Evolutionary conservation across 2,888 invertebrate genomes (phyloP), one percentile per base, ranked within the genome.

Genomic region (Watsonalla binaria): DNA sequence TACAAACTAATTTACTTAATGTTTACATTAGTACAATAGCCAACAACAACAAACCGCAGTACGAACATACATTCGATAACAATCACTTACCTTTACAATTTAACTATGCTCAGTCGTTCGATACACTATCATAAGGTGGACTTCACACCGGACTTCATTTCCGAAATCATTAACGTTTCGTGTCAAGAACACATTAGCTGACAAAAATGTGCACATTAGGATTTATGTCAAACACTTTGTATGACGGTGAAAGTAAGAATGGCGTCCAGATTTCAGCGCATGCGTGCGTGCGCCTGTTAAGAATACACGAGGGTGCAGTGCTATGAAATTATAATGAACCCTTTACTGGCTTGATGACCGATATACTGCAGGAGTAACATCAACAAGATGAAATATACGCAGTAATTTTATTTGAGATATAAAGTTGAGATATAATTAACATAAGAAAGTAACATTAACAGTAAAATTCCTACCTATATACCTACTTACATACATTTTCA

Each of bases 171-270:
- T 70, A 70, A 74, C 60, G 74, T 86, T 84, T 86, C 90, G 86
- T 89, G 90, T 84, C 88, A 88, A 84, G 83, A 86, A 78, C 83
- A 83, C 90, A 89, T 90, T 87, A 89, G 73, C 74, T 71, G 66
- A 67, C 63, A 77, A 75, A 70, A 66, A 70, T 62, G 73, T 77
- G 78, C 74, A 81, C 82, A 83, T 85, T 82, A 77, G 72, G 67
- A 65, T 72, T 74, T 73, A 82, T 81, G 86, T 87, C 86, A 90
- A 86, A 89, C 78, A 77, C 77, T n/a, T n/a, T 72, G 74, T 79
- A 76, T 74, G 74, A 76, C 73, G 81, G 80, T 81, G 83, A 85
- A 84, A 84, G 83, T 82, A 76, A 80, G 82, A 76, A 83, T 82
- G 84, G 90, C 90, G 89, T 87, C 86, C 72, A 76, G 76, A 72